Percentiles rank a stretch among this genome's conserved stretches.
Evolutionary conservation across 2,797 vertebrate species (phyloP).

Genomic region (Amniataba percoides): DNA sequence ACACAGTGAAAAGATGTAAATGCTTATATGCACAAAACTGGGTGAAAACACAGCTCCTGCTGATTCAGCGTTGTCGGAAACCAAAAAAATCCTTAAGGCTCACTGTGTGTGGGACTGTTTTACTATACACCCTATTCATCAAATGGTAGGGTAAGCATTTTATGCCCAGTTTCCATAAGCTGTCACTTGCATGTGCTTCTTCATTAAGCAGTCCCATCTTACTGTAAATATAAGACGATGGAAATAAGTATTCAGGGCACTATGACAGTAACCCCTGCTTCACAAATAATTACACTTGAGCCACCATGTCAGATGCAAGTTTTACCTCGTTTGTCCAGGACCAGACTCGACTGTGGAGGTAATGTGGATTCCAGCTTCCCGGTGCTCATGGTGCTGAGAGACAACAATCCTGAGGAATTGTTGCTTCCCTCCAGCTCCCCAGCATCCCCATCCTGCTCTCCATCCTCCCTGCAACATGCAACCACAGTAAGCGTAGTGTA

Average conservation of each 20-base stretch:
- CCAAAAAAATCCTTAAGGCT: neutral
- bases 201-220: neutral
- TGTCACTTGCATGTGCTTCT: neutral
- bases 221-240: neutral
- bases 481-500: slow-evolving; percentile 3
- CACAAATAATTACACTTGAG: neutral
- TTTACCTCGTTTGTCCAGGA: slow-evolving; percentile 87
- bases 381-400: slow-evolving; percentile 78
- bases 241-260: neutral
- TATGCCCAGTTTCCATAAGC: neutral
- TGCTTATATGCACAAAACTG: slow-evolving; percentile 28
- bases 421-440: slow-evolving; percentile 86
- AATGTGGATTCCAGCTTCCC: slow-evolving; percentile 81
- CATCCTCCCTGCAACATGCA: slow-evolving; percentile 87
- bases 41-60: neutral
- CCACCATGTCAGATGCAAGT: neutral
- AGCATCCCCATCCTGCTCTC: slow-evolving; percentile 89
- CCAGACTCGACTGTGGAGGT: slow-evolving; percentile 78
- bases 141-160: neutral
- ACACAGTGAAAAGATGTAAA: slow-evolving; percentile 18
- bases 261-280: neutral
- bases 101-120: neutral
- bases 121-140: neutral
- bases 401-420: slow-evolving; percentile 79
- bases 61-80: neutral